These are phyloP conservation scores for Calosoma granatense DNA, from an alignment of 1,140 invertebrate genomes.

Conservation along the genomic window DNA sequence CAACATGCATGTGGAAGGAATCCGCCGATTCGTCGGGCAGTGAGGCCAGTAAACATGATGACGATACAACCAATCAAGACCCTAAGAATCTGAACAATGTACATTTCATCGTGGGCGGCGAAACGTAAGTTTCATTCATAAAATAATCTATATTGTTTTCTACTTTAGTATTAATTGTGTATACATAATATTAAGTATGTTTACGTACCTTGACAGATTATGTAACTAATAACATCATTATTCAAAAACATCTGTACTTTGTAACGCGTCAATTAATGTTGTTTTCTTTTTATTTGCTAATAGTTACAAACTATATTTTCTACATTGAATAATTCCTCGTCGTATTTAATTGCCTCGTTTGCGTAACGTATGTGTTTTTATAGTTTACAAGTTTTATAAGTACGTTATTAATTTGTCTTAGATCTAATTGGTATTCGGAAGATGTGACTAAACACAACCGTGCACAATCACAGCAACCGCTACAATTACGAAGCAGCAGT, in stretches of 20 bases:
- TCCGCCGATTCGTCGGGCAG: slow-evolving; percentile 33
- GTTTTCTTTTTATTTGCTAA: too few relatives aligned
- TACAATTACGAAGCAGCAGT: background rate
- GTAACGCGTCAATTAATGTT: too few relatives aligned
- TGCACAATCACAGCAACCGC: background rate
- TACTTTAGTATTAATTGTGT: background rate
- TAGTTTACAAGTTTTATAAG: too few relatives aligned
- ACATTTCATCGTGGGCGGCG: slow-evolving; percentile 33
- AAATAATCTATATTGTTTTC: background rate
- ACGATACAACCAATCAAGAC: slow-evolving; percentile 21
- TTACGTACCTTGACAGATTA: too few relatives aligned
- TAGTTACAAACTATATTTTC: too few relatives aligned
- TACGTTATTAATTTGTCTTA: too few relatives aligned
- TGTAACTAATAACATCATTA: too few relatives aligned
- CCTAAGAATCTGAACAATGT: slow-evolving; percentile 19
- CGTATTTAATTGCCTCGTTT: too few relatives aligned
- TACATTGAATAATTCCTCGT: too few relatives aligned
- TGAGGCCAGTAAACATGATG: slow-evolving; percentile 33
- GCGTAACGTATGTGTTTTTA: too few relatives aligned
- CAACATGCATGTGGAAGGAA: slow-evolving; percentile 25
- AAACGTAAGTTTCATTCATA: slow-evolving; percentile 24
- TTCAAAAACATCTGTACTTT: too few relatives aligned
- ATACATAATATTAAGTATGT: background rate
- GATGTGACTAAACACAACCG: background rate
- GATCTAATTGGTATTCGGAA: background rate